phyloP scores from a whole-genome alignment of 2,113 vertebrate species.

The Dissostichus mawsoni region DNA sequence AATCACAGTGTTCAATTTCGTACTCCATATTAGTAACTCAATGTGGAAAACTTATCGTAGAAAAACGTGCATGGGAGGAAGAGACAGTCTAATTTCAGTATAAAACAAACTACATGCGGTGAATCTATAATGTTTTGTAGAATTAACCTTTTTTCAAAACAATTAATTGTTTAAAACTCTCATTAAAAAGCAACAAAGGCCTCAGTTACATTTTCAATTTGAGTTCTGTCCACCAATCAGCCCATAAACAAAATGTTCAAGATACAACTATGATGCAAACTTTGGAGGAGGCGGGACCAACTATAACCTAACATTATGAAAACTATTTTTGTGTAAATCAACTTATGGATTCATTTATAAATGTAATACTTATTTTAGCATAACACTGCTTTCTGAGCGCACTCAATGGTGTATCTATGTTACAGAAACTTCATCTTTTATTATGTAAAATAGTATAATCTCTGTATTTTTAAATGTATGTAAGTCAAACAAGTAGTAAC shows the following conservation, averaged over 20 bases:
- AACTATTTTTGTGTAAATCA: not conserved
- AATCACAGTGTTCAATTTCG: not conserved
- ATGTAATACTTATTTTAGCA: not conserved
- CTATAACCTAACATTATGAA: not conserved
- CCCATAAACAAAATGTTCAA: not conserved
- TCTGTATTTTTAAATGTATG: not conserved
- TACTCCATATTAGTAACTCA: not conserved
- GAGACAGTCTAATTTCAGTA: not conserved
- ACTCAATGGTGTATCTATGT: not conserved
- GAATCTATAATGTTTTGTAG: not conserved
- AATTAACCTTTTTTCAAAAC: not conserved
- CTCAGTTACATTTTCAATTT: not conserved
- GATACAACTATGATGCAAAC: not conserved
- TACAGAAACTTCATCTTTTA: not conserved
- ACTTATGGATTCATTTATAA: not conserved
- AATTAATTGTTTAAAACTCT: not conserved
- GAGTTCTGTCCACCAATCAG: not conserved
- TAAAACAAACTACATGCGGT: not conserved
- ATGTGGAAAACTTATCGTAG: slow-evolving; percentile 1
- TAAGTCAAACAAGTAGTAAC: not conserved
- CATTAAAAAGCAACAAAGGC: too few relatives aligned
- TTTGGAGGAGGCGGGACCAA: not conserved
- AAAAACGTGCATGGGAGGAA: not conserved
- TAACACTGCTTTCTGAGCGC: not conserved
- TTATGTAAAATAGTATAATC: not conserved